Percentiles rank a stretch among this genome's conserved stretches.
phyloP scores from a whole-genome alignment of 2,888 invertebrate species.

The Seladonia tumulorum region DNA sequence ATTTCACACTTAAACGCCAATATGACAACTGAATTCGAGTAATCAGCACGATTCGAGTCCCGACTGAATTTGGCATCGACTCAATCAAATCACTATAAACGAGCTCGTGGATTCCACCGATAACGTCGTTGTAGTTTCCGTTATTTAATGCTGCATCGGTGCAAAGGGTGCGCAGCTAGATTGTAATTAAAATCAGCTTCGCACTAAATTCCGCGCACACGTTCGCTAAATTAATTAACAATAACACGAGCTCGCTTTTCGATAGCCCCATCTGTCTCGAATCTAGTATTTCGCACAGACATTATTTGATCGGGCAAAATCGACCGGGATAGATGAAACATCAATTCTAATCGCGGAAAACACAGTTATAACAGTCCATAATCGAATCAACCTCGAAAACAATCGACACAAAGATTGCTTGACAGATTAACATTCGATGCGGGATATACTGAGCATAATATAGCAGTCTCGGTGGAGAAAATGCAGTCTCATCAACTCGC shows the following conservation, averaged over 20 bases:
- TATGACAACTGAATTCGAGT: no score
- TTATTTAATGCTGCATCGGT: neutral
- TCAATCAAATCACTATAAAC: neutral
- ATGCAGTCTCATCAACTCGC: neutral
- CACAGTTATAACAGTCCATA: neutral
- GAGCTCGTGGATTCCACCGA: neutral
- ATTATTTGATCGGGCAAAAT: no score
- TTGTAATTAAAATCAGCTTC: neutral
- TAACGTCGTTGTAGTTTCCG: neutral
- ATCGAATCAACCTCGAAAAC: no score
- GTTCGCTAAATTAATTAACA: neutral
- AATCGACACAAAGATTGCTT: neutral
- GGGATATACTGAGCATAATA: neutral
- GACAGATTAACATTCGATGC: neutral
- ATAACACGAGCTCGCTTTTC: neutral
- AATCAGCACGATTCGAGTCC: no score
- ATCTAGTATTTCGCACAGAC: neutral
- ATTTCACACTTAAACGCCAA: no score
- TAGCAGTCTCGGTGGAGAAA: neutral
- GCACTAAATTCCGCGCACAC: neutral
- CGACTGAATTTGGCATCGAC: neutral
- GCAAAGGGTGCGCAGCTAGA: neutral
- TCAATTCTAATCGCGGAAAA: neutral
- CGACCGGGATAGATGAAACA: no score
- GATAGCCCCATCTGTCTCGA: neutral